A percentile compares a stretch with the other conserved stretches of the same genome.
phyloP scores from a whole-genome alignment of 1,140 invertebrate species.

The Grapholita molesta region DNA sequence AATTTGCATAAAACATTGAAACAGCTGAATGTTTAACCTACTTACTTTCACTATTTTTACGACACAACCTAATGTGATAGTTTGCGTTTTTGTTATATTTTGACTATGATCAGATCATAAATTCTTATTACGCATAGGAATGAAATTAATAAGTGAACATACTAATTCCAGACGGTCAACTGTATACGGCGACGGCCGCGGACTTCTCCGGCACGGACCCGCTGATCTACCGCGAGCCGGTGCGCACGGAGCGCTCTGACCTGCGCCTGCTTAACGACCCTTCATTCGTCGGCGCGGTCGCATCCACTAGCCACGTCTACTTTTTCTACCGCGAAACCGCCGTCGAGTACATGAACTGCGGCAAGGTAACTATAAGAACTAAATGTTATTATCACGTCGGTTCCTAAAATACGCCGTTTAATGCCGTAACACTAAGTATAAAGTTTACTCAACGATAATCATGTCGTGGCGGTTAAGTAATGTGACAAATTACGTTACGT shows the following conservation, averaged over 20 bases:
- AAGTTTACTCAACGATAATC: background rate
- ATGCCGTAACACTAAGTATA: background rate
- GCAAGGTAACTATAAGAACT: slow-evolving; percentile 82
- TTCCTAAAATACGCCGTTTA: background rate
- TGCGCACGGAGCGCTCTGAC: slow-evolving; percentile 87
- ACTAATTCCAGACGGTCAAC: slow-evolving; percentile 88
- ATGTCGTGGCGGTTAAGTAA: background rate
- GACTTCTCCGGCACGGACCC: slow-evolving; percentile 96
- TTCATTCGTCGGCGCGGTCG: slow-evolving; percentile 95
- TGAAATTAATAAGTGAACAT: too few relatives aligned
- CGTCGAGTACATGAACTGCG: slow-evolving; percentile 97
- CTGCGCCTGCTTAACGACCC: slow-evolving; percentile 80
- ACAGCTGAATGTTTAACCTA: slow-evolving; percentile 5
- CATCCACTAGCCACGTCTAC: slow-evolving; percentile 95
- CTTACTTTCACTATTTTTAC: slow-evolving; percentile 18
- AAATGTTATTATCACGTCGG: background rate
- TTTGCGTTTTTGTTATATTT: background rate
- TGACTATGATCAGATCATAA: background rate
- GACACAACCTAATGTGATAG: background rate
- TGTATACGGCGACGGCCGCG: slow-evolving; percentile 97
- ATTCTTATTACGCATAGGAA: too few relatives aligned
- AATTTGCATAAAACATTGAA: slow-evolving; percentile 15
- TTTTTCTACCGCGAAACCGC: slow-evolving; percentile 98
- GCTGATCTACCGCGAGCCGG: slow-evolving; percentile 89
- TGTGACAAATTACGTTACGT: background rate